Evolutionary conservation across 1,140 invertebrate species (phyloP).

Genomic region (Lethrus apterus): DNA sequence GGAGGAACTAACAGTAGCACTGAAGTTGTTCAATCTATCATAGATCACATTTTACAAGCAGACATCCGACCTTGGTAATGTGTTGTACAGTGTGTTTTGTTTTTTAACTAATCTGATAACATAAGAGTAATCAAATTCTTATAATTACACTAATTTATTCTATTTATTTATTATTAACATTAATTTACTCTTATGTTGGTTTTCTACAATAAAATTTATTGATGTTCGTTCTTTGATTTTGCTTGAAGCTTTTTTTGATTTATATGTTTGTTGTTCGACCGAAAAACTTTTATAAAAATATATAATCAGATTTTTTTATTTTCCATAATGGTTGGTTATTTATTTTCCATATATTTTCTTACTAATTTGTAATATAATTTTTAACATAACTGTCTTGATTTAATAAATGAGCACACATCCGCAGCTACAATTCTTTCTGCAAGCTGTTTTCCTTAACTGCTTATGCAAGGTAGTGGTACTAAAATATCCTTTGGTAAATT

Average conservation of each 20-base stretch:
- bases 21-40: conserved; percentile 61
- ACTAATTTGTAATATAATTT: background rate
- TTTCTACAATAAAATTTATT: background rate
- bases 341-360: background rate
- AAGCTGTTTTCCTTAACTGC: background rate
- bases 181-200: conserved; percentile 1
- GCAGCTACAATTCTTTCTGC: background rate
- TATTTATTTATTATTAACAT: background rate
- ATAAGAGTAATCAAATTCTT: too few relatives aligned
- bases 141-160: too few relatives aligned
- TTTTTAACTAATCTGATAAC: too few relatives aligned
- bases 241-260: background rate
- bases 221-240: too few relatives aligned
- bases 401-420: background rate
- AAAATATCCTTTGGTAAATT: background rate
- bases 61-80: conserved; percentile 39
- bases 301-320: background rate
- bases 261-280: background rate
- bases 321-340: conserved; percentile 1
- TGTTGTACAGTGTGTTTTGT: background rate
- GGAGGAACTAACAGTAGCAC: conserved; percentile 59
- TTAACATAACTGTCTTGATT: background rate
- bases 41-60: conserved; percentile 49
- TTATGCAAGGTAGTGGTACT: conserved; percentile 7
- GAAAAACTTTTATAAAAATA: background rate